These are phyloP conservation scores for Tetrax tetrax DNA, from an alignment of 2,113 vertebrate genomes.

Conservation along the genomic window DNA sequence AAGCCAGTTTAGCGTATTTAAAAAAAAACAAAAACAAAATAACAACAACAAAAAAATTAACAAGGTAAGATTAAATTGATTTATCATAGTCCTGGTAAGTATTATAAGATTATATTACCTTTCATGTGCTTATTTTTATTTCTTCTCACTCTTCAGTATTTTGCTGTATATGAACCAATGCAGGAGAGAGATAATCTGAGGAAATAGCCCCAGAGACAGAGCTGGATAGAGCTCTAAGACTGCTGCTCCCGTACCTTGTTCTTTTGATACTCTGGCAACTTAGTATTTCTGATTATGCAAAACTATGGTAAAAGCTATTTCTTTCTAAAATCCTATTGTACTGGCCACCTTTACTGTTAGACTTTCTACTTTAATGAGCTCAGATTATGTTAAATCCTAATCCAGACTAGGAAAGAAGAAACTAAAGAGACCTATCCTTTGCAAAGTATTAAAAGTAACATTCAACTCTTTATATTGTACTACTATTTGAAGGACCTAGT, in stretches of 20 bases:
- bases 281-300: not conserved
- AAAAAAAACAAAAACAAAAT: not conserved
- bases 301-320: not conserved
- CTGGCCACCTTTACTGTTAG: not conserved
- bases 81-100: not conserved
- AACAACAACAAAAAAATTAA: not conserved
- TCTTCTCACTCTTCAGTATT: not conserved
- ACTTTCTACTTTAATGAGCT: not conserved
- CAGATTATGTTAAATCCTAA: not conserved
- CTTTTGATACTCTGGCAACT: not conserved
- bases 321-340: not conserved
- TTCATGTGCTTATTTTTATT: not conserved
- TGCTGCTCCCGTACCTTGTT: not conserved
- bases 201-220: not conserved
- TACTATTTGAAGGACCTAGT: not conserved
- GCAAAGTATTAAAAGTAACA: not conserved
- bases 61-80: not conserved
- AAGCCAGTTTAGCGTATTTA: not conserved
- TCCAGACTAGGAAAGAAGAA: not conserved
- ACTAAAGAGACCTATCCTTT: not conserved
- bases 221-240: not conserved
- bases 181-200: not conserved
- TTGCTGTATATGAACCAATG: not conserved
- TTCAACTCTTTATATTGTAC: not conserved
- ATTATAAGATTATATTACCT: not conserved